Evolutionary conservation across 2,888 invertebrate genomes (phyloP), one percentile per base, ranked within the genome.

Genomic region (Dinocampus coccinellae): DNA sequence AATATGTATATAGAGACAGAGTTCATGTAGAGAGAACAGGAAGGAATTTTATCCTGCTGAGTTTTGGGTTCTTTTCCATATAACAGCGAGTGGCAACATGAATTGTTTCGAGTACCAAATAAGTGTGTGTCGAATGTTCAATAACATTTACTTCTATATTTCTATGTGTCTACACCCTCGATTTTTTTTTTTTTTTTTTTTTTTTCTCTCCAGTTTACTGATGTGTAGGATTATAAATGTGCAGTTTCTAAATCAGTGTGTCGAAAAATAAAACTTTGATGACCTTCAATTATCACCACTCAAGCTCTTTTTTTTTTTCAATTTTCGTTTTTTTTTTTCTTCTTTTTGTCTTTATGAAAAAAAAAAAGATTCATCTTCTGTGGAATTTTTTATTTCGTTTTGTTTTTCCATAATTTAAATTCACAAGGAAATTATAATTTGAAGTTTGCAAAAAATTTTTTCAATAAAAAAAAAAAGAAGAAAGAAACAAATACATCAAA

Each of bases 321-420:
- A 29, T 77, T 78, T 71, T 52, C 55, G 61, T 33, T 64, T 67
- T 29, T 3, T 29, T 29, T 7, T 29, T 29, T 3, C n/a, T n/a
- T n/a, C n/a, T n/a, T n/a, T n/a, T n/a, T n/a, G n/a, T n/a, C n/a
- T n/a, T n/a, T n/a, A n/a, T n/a, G n/a, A n/a, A n/a, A n/a, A n/a
- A n/a, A n/a, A n/a, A n/a, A n/a, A n/a, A n/a, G n/a, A n/a, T n/a
- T n/a, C n/a, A n/a, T n/a, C n/a, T n/a, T n/a, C n/a, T n/a, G n/a
- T n/a, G n/a, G n/a, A n/a, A n/a, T n/a, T n/a, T n/a, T n/a, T n/a
- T n/a, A n/a, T n/a, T n/a, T n/a, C n/a, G n/a, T n/a, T n/a, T n/a
- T n/a, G n/a, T n/a, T n/a, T n/a, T n/a, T n/a, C n/a, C n/a, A n/a
- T n/a, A n/a, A n/a, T n/a, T n/a, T n/a, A n/a, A n/a, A n/a, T n/a